Evolutionary conservation across 2,113 vertebrate species (phyloP).

Genomic region (Alaudala cheleensis): DNA sequence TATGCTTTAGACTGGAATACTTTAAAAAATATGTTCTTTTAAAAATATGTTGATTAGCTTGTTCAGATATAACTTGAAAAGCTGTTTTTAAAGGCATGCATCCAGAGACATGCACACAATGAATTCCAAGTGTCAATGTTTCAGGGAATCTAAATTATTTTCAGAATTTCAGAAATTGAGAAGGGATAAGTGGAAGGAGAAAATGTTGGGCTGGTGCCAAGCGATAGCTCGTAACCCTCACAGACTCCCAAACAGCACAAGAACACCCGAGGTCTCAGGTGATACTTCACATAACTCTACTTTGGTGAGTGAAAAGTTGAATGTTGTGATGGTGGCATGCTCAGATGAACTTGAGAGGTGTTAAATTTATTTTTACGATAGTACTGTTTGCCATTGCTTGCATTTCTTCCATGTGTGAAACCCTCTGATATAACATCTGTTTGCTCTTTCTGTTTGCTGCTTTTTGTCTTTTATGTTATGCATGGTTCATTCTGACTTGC

Average conservation of each 20-base stretch:
- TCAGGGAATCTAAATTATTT: constrained; percentile 84
- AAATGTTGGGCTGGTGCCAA: constrained; percentile 85
- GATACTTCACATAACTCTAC: constrained; percentile 71
- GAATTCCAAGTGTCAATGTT: constrained; percentile 66
- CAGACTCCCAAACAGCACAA: constrained; percentile 78
- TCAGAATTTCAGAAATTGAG: constrained; percentile 84
- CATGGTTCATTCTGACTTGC: constrained; percentile 15
- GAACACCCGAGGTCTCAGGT: constrained; percentile 77
- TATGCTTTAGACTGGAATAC: not conserved
- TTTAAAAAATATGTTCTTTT: not conserved
- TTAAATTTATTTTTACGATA: not conserved
- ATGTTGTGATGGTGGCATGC: constrained; percentile 50
- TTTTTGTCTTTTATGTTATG: not conserved
- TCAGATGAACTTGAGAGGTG: not conserved
- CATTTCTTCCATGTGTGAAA: not conserved
- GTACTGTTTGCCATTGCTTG: not conserved
- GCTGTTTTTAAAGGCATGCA: constrained; percentile 51
- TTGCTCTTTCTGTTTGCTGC: not conserved
- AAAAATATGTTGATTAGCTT: not conserved
- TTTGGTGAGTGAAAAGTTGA: constrained; percentile 76
- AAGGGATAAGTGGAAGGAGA: constrained; percentile 82
- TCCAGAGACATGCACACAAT: constrained; percentile 47
- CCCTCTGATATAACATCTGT: not conserved
- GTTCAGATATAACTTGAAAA: not conserved
- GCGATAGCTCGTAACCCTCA: constrained; percentile 81